Conservation (phyloP, 2,797 vertebrate genomes). For the Streptopelia turtur region DNA sequence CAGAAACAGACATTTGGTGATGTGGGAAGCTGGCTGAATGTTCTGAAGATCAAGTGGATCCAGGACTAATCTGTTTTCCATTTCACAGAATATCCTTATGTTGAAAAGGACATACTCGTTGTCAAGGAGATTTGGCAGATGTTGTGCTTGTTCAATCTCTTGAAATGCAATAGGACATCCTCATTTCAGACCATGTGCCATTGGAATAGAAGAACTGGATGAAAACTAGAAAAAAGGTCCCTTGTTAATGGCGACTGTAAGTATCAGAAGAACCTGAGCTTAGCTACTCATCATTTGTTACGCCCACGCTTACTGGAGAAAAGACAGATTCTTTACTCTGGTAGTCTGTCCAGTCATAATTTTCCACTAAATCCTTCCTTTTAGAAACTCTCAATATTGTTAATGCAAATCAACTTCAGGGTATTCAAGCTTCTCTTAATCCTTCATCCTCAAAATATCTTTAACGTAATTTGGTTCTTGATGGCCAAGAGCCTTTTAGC, state of each 20-base stretch:
- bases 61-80: constrained; percentile 56
- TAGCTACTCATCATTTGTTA: neutral
- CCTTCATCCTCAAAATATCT: neutral
- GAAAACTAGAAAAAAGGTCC: neutral
- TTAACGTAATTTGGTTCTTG: neutral
- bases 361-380: neutral
- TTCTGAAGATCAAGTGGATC: constrained; percentile 37
- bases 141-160: constrained; percentile 30
- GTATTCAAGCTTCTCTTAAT: neutral
- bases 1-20: constrained; percentile 5
- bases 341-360: neutral
- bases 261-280: neutral
- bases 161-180: constrained; percentile 22
- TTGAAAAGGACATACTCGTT: constrained; percentile 56
- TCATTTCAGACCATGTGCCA: neutral
- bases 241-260: neutral
- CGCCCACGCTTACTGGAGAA: neutral
- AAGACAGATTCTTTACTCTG: neutral
- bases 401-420: neutral
- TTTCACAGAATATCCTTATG: constrained; percentile 55
- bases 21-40: constrained; percentile 24
- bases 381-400: neutral
- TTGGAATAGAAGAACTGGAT: neutral
- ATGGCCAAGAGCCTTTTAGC: neutral
- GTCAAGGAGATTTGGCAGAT: constrained; percentile 66